These are phyloP conservation scores for Lates calcarifer DNA, from an alignment of 2,113 vertebrate species.

Conservation along the genomic window DNA sequence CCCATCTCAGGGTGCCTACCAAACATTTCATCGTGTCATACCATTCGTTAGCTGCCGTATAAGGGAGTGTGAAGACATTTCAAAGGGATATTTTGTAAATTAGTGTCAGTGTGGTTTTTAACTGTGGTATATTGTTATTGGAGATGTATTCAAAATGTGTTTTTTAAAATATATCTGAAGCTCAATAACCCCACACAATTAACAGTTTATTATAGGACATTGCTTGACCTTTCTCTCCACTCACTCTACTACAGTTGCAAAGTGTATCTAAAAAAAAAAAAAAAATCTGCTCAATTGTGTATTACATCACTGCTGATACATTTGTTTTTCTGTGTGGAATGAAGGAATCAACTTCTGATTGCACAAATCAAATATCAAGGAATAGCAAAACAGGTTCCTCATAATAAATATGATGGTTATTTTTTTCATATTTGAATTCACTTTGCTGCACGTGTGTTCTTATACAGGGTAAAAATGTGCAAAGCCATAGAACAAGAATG, in stretches of 20 bases:
- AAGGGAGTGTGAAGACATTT: slow-evolving; percentile 66
- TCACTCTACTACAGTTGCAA: slow-evolving; percentile 19
- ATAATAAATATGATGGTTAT: not conserved
- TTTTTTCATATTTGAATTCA: slow-evolving; percentile 11
- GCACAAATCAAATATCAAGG: slow-evolving; percentile 20
- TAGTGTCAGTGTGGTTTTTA: slow-evolving; percentile 72
- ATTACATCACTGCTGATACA: slow-evolving; percentile 11
- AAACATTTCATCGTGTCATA: slow-evolving; percentile 52
- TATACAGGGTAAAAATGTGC: slow-evolving; percentile 39
- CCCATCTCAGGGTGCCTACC: slow-evolving; percentile 79
- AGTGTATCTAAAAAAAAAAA: slow-evolving; percentile 71
- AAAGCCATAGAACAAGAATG: slow-evolving; percentile 46
- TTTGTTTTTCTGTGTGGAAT: slow-evolving; percentile 4
- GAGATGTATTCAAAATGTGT: slow-evolving; percentile 61
- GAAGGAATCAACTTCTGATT: slow-evolving; percentile 12
- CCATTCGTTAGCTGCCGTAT: slow-evolving; percentile 40
- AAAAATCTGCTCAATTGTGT: slow-evolving; percentile 18
- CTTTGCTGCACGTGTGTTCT: slow-evolving; percentile 2
- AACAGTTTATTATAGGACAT: slow-evolving; percentile 26
- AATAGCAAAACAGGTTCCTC: slow-evolving; percentile 2
- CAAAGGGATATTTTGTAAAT: slow-evolving; percentile 69
- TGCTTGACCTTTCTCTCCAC: slow-evolving; percentile 26
- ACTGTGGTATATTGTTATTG: slow-evolving; percentile 69
- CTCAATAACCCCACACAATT: slow-evolving; percentile 37
- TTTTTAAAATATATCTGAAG: slow-evolving; percentile 45